phyloP scores from a whole-genome alignment of 2,797 vertebrate genomes.

The Buceros bicornis region DNA sequence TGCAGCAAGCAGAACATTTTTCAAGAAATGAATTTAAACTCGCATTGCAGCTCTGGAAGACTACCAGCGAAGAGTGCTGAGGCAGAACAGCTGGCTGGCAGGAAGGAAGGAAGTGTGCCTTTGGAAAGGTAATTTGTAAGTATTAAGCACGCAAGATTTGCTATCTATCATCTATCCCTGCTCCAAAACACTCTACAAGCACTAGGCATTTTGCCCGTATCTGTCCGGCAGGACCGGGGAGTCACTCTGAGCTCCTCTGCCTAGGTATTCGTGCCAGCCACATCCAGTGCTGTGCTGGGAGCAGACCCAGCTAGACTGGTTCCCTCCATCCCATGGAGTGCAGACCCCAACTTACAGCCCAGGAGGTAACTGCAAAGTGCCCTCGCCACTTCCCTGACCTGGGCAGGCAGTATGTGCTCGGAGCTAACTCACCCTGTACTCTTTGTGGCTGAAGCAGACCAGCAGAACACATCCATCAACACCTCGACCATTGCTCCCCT shows the following conservation, averaged over 20 bases:
- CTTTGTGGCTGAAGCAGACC: neutral
- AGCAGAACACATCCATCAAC: neutral
- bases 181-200: constrained; percentile 36
- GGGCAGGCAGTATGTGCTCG: neutral
- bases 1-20: neutral
- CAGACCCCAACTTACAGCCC: neutral
- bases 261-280: neutral
- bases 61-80: constrained; percentile 39
- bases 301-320: neutral
- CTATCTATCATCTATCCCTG: constrained; percentile 13
- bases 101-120: constrained; percentile 45
- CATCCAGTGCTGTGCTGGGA: neutral
- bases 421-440: neutral
- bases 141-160: constrained; percentile 30
- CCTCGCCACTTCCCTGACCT: neutral
- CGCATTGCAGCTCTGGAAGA: constrained; percentile 20
- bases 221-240: neutral
- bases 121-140: constrained; percentile 62
- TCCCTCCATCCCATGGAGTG: neutral
- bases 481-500: neutral
- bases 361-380: neutral
- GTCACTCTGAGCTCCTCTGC: neutral
- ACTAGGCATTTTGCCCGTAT: neutral
- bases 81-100: constrained; percentile 53
- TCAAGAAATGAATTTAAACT: constrained; percentile 29